Conservation (phyloP, 1,140 invertebrate genomes). For the Drosophila sproati region DNA sequence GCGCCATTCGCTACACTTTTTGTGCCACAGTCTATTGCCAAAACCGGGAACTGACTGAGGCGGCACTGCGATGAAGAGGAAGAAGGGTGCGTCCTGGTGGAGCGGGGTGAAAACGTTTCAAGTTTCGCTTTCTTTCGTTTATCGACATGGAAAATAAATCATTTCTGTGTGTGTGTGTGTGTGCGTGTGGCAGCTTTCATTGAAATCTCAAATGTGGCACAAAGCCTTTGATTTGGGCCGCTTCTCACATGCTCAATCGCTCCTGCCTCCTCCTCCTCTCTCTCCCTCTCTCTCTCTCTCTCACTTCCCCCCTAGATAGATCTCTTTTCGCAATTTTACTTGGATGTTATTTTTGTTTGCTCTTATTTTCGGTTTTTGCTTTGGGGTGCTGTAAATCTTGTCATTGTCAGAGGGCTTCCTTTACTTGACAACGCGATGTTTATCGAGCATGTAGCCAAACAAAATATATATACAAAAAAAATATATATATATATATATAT, state of each 20-base stretch:
- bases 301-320: neutral
- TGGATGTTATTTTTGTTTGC: slow-evolving; percentile 10
- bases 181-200: slow-evolving; percentile 51
- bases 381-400: slow-evolving; percentile 66
- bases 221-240: slow-evolving; percentile 67
- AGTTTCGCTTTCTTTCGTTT: slow-evolving; percentile 72
- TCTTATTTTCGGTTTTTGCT: slow-evolving; percentile 14
- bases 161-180: slow-evolving; percentile 50
- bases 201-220: slow-evolving; percentile 74
- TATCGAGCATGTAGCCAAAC: slow-evolving; percentile 51
- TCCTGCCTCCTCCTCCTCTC: neutral
- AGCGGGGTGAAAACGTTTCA: slow-evolving; percentile 46
- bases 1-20: slow-evolving; percentile 54
- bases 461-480: slow-evolving; percentile 19
- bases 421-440: slow-evolving; percentile 41
- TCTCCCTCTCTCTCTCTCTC: too few relatives aligned
- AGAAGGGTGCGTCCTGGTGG: too few relatives aligned
- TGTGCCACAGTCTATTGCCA: slow-evolving; percentile 21
- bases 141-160: slow-evolving; percentile 80
- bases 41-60: slow-evolving; percentile 13
- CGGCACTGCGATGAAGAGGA: neutral
- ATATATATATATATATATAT: slow-evolving; percentile 17
- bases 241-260: slow-evolving; percentile 10
- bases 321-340: slow-evolving; percentile 21
- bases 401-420: slow-evolving; percentile 42